These are phyloP conservation scores for Sclerodermus sp. DNA, from an alignment of 2,888 invertebrate genomes.

Conservation along the genomic window DNA sequence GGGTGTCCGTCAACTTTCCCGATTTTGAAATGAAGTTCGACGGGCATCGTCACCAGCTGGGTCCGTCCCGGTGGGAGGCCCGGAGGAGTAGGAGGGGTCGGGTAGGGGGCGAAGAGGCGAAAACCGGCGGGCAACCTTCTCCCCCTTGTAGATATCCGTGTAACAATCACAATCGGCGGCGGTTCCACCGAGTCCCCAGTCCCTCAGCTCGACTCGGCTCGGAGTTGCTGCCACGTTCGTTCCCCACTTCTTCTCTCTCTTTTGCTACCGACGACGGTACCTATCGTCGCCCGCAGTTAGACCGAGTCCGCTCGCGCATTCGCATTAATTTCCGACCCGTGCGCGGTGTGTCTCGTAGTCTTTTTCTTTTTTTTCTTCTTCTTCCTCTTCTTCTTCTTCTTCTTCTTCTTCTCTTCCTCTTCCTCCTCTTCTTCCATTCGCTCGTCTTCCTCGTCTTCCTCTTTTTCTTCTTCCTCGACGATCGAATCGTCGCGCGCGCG, in stretches of 20 bases:
- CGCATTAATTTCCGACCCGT: slow-evolving; percentile 34
- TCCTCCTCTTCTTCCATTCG: neutral
- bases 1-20: slow-evolving; percentile 26
- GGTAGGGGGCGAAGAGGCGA: too few species aligned
- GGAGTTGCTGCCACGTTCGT: slow-evolving; percentile 17
- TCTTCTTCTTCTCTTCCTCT: neutral
- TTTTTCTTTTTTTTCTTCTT: neutral
- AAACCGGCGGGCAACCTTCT: slow-evolving; percentile 17
- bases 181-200: slow-evolving; percentile 30
- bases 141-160: slow-evolving; percentile 11
- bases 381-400: neutral
- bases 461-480: neutral
- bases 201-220: slow-evolving; percentile 20
- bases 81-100: too few species aligned
- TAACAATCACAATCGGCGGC: slow-evolving; percentile 33
- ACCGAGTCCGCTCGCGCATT: slow-evolving; percentile 56
- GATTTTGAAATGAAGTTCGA: slow-evolving; percentile 39
- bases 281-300: slow-evolving; percentile 52
- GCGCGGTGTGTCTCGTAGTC: slow-evolving; percentile 12
- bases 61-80: too few species aligned
- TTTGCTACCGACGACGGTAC: neutral
- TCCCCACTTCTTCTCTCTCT: slow-evolving; percentile 27
- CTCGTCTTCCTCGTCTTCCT: slow-evolving; percentile 3
- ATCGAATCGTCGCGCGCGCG: slow-evolving; percentile 6
- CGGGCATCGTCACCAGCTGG: too few species aligned